Evolutionary conservation across 2,113 vertebrate genomes (phyloP), one percentile per base, ranked within the genome.

Genomic region (Pycnonotus jocosus): DNA sequence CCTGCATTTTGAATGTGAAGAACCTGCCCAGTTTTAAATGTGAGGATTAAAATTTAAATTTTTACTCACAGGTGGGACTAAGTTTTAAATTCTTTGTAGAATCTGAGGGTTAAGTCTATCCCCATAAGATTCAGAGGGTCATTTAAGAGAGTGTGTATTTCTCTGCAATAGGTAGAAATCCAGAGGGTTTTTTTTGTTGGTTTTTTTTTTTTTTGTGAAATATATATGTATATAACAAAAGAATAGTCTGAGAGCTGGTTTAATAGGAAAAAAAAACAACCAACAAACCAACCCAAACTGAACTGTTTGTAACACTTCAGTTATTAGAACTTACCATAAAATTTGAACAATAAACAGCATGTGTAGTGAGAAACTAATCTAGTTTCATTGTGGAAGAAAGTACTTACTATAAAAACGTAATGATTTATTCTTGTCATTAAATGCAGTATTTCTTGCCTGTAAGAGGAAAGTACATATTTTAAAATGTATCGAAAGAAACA

Each of bases 381-480:
- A 44, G 33, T 91, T 97, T 88, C 79, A 56, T 38, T 90, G 50
- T 80, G 85, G 79, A 85, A 80, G 64, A 65, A 82, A 87, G 78
- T 87, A n/a, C 87, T 90, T 61, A 92, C 70, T 88, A 70, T 90
- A 88, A 90, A 94, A 93, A 38, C 2, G 2, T 42, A 90, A 86
- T 93, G 90, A 95, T 94, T 96, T 92, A 94, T 92, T 62, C 61
- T 83, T 88, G 72, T 77, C 88, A 93, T 97, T 96, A 92, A 92
- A 93, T 82, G 57, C 23, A 38, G 42, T 69, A 47, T 82, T 95
- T 85, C 62, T 65, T 91, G 70, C 31, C 68, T 57, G 38, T 77
- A 81, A 51, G 60, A 92, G 60, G 45, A 88, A 88, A 88, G 47
- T 37, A 56, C 37, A 4, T 70, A 47, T 93, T 88, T 83, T 51